These are phyloP conservation scores for Drosophila recens DNA, from an alignment of 2,888 invertebrate genomes.

Conservation along the genomic window DNA sequence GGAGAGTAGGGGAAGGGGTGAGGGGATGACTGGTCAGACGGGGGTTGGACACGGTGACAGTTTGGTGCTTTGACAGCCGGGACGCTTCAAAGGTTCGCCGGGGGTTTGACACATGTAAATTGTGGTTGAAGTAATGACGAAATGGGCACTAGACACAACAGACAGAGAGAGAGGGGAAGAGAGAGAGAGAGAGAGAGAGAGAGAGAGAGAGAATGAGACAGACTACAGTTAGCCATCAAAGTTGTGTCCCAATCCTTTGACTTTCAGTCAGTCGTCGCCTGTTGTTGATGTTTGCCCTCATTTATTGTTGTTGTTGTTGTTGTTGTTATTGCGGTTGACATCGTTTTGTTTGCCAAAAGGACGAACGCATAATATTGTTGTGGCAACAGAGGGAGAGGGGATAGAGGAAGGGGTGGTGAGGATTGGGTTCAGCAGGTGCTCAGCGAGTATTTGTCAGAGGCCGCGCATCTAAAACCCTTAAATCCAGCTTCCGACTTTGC, in stretches of 20 bases:
- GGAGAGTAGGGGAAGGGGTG: background rate
- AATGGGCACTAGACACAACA: constrained; percentile 76
- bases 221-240: constrained; percentile 8
- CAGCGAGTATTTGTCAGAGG: constrained; percentile 67
- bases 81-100: constrained; percentile 71
- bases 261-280: constrained; percentile 62
- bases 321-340: constrained; percentile 79
- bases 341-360: constrained; percentile 79
- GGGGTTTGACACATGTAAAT: constrained; percentile 83
- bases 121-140: constrained; percentile 84
- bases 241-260: constrained; percentile 58
- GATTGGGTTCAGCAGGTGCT: constrained; percentile 51
- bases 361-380: constrained; percentile 48
- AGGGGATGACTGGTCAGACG: constrained; percentile 63
- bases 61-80: constrained; percentile 57
- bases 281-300: constrained; percentile 82
- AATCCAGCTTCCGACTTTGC: constrained; percentile 51
- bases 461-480: constrained; percentile 78
- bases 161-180: background rate
- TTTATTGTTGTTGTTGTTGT: constrained; percentile 71
- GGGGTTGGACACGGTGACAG: constrained; percentile 74
- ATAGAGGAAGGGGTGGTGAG: background rate
- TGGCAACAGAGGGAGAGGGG: constrained; percentile 7
- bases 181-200: background rate
- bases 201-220: background rate